These are phyloP conservation scores for Pterobdella sp. DNA, from an alignment of 2,888 invertebrate genomes.

Conservation along the genomic window DNA sequence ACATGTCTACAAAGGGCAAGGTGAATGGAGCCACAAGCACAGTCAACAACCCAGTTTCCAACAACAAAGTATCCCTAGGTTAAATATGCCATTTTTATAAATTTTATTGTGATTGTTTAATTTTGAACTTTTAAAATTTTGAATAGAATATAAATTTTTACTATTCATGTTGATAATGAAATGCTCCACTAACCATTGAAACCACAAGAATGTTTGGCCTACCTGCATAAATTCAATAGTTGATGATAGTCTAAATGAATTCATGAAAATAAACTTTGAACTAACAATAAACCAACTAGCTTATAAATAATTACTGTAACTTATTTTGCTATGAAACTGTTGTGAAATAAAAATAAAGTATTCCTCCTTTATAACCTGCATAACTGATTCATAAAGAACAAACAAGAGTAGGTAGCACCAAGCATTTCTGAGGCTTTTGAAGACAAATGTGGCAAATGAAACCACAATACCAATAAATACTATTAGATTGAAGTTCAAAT, in stretches of 20 bases:
- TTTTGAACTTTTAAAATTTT: too few species aligned
- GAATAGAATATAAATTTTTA: too few species aligned
- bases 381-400: conserved; percentile 61
- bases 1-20: conserved; percentile 36
- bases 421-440: conserved; percentile 51
- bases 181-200: conserved; percentile 61
- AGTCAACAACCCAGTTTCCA: conserved; percentile 67
- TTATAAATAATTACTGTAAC: not conserved
- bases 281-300: too few species aligned
- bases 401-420: conserved; percentile 62
- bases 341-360: not conserved
- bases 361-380: conserved; percentile 23
- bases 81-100: too few species aligned
- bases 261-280: too few species aligned
- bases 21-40: conserved; percentile 63
- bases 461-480: conserved; percentile 60
- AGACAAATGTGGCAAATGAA: conserved; percentile 59
- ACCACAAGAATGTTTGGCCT: conserved; percentile 67
- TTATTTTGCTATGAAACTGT: not conserved
- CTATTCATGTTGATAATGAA: too few species aligned
- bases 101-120: not conserved
- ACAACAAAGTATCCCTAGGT: conserved; percentile 63
- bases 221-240: conserved; percentile 50
- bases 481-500: conserved; percentile 63
- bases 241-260: not conserved